Evolutionary conservation across 2,113 vertebrate species (phyloP), one percentile per base, ranked within the genome.

Genomic region (Pseudonaja textilis): DNA sequence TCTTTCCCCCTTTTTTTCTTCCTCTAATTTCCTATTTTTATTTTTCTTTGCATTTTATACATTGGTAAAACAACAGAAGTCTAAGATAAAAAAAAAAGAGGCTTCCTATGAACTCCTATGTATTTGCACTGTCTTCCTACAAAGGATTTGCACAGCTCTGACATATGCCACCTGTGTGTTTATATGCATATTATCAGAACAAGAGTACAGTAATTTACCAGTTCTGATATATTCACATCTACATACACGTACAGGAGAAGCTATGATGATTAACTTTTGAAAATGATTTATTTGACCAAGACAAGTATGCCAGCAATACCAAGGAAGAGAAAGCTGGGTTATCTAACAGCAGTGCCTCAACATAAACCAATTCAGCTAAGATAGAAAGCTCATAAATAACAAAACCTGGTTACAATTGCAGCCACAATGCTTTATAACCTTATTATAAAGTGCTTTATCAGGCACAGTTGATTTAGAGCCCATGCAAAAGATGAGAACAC

Each of bases 391-490:
- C 92, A 93, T 93, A 93, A 93, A 93, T 93, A 93, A 87, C 39
- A 87, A 89, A 81, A 90, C 92, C 81, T 93, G 89, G 89, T 90
- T 93, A 90, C 90, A 93, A 90, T 87, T 93, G 92, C 81, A 93
- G 64, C 81, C 89, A 61, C 81, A 87, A 64, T 93, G 92, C 86
- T 93, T 93, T 93, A 93, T 47, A 93, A 87, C 92, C 90, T 93
- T 93, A 90, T 93, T 93, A 90, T 93, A 85, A 93, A 93, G 92
- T 90, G 89, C 56, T 89, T 87, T 93, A 89, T 93, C 89, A 54
- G 25, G 56, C 56, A 5, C 74, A 64, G 59, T 87, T 93, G 92
- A 93, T 93, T 93, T 93, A 93, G 74, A 90, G 81, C n/a, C 74
- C 12, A 5, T 9, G 81, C 55, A 54, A 61, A 93, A 93, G 89